Conservation (phyloP, 2,888 invertebrate genomes). For the Xylota sylvarum region DNA sequence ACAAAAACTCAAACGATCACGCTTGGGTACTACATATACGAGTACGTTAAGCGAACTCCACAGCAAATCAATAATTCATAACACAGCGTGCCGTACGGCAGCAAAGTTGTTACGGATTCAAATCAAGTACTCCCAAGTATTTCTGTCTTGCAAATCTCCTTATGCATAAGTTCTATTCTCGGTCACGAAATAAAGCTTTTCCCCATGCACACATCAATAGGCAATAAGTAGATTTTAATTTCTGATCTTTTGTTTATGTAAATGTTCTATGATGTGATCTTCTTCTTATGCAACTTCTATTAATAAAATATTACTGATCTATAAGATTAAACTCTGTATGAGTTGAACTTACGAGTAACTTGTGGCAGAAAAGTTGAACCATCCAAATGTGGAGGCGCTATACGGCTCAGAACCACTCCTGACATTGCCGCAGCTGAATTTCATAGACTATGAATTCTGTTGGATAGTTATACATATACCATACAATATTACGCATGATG, state of each 20-base stretch:
- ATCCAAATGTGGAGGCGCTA: no score
- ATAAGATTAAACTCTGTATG: no score
- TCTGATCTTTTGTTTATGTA: background rate
- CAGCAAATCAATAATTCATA: conserved; percentile 72
- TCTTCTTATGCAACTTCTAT: no score
- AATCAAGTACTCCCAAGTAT: conserved; percentile 67
- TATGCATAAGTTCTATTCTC: conserved; percentile 63
- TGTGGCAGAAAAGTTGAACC: no score
- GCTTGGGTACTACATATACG: conserved; percentile 12
- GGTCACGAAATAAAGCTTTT: conserved; percentile 51
- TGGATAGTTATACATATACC: no score
- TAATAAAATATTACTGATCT: no score
- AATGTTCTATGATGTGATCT: no score
- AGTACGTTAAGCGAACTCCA: conserved; percentile 12
- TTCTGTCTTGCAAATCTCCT: conserved; percentile 59
- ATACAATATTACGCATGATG: no score
- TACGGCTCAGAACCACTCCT: no score
- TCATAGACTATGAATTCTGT: no score
- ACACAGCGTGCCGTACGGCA: conserved; percentile 47
- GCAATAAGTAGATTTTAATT: conserved; percentile 6
- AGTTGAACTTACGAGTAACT: no score
- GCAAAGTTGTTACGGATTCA: conserved; percentile 67
- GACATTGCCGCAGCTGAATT: no score
- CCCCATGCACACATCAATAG: conserved; percentile 21
- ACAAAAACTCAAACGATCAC: conserved; percentile 31